A percentile compares a stretch with the other conserved stretches of the same genome.
phyloP scores from a whole-genome alignment of 2,113 vertebrate genomes.

The Penelope pileata region DNA sequence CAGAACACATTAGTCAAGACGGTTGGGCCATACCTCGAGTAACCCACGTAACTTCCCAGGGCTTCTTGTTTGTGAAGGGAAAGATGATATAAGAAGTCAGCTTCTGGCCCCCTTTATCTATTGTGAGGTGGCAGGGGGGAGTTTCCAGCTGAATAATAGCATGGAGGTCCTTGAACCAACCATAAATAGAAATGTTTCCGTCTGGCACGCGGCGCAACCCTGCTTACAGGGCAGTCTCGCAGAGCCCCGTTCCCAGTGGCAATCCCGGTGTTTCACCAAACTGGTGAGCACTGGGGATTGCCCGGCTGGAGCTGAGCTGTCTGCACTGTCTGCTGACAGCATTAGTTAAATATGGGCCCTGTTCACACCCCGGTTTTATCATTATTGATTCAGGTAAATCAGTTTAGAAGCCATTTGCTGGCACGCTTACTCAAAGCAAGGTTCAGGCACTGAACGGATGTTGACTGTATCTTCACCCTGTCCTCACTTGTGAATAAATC shows the following conservation, averaged over 20 bases:
- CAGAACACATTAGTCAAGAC: neutral
- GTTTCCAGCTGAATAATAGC: neutral
- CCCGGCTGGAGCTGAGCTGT: neutral
- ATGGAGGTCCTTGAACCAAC: neutral
- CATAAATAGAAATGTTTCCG: neutral
- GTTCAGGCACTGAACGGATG: conserved; percentile 2
- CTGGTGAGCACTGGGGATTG: neutral
- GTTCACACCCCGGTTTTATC: neutral
- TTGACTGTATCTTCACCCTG: neutral
- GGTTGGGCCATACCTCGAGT: neutral
- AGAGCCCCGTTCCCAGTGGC: neutral
- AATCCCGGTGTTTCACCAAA: neutral
- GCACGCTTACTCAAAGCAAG: neutral
- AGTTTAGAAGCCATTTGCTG: neutral
- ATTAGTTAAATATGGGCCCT: neutral
- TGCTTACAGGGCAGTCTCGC: neutral
- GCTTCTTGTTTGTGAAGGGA: neutral
- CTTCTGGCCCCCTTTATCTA: neutral
- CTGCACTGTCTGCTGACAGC: rapidly evolving
- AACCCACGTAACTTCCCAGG: neutral
- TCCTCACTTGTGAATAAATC: neutral
- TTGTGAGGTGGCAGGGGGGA: neutral
- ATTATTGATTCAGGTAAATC: neutral
- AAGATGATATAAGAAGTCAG: neutral
- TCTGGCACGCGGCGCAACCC: neutral